Evolutionary conservation across 2,113 vertebrate genomes (phyloP).

Genomic region (Anolis sagrei): DNA sequence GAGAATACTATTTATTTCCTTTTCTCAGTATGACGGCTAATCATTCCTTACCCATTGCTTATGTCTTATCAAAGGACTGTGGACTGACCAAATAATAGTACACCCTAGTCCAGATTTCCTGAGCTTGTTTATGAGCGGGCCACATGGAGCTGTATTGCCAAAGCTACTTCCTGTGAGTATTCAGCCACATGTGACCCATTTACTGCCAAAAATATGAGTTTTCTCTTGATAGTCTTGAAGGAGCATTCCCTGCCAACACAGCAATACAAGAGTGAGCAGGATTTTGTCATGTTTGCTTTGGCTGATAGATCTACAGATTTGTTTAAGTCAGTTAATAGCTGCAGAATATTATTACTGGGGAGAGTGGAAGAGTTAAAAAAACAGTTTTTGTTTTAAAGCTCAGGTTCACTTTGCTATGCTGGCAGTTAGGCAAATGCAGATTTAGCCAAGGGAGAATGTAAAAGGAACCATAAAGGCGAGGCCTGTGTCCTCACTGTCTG

Average conservation of each 20-base stretch:
- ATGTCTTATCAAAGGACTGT: conserved; percentile 18
- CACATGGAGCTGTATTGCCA: conserved; percentile 13
- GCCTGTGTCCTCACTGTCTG: background rate
- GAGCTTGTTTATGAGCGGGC: conserved; percentile 23
- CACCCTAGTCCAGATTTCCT: conserved; percentile 28
- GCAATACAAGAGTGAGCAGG: background rate
- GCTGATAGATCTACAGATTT: background rate
- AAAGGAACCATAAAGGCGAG: background rate
- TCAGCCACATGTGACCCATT: background rate
- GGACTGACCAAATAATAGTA: background rate
- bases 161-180: conserved; percentile 1
- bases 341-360: conserved; percentile 21
- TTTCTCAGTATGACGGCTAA: conserved; percentile 1
- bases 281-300: conserved; percentile 22
- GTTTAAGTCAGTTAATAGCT: background rate
- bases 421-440: conserved; percentile 12
- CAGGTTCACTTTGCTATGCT: background rate
- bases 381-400: conserved; percentile 7
- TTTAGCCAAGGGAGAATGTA: background rate
- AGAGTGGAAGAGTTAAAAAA: background rate
- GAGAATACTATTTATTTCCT: background rate
- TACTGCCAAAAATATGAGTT: background rate
- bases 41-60: conserved; percentile 10
- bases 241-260: conserved; percentile 11
- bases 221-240: conserved; percentile 15